Conservation (phyloP, 2,113 vertebrate species). For the Zeus faber region DNA sequence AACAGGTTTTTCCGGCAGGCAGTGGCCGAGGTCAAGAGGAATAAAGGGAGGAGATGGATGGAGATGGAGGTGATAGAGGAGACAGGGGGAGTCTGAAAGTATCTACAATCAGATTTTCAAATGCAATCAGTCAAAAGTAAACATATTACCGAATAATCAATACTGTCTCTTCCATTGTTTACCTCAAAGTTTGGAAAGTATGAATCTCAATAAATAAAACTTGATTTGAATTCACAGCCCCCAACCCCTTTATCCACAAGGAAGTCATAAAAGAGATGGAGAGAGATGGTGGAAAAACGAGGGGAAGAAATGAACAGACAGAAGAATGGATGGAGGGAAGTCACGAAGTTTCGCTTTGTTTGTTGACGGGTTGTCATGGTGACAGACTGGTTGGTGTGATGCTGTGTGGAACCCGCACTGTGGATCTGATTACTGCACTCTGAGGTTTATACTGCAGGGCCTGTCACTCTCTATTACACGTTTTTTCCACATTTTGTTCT, state of each 20-base stretch:
- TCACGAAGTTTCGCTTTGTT: no score
- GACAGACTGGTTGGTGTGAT: conserved; percentile 40
- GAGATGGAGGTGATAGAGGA: not conserved
- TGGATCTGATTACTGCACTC: conserved; percentile 32
- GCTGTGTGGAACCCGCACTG: conserved; percentile 37
- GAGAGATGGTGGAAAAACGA: no score
- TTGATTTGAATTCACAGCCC: not conserved
- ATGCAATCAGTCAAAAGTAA: no score
- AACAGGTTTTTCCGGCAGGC: no score
- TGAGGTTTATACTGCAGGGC: conserved; percentile 23
- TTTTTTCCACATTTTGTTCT: conserved; percentile 7
- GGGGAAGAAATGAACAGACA: conserved; percentile 13
- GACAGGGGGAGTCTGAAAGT: no score
- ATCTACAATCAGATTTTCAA: no score
- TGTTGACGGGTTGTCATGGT: conserved; percentile 66
- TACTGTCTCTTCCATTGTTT: no score
- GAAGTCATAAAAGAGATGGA: not conserved
- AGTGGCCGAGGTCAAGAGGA: conserved; percentile 6
- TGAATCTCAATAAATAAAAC: no score
- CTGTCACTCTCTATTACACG: conserved; percentile 23
- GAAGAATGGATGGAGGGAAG: conserved; percentile 31
- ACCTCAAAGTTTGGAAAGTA: no score
- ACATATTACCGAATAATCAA: no score
- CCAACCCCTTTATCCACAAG: not conserved
- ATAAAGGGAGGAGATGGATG: not conserved